These are phyloP conservation scores for Blastobasis lacticolella DNA, from an alignment of 2,888 invertebrate genomes.

Conservation along the genomic window DNA sequence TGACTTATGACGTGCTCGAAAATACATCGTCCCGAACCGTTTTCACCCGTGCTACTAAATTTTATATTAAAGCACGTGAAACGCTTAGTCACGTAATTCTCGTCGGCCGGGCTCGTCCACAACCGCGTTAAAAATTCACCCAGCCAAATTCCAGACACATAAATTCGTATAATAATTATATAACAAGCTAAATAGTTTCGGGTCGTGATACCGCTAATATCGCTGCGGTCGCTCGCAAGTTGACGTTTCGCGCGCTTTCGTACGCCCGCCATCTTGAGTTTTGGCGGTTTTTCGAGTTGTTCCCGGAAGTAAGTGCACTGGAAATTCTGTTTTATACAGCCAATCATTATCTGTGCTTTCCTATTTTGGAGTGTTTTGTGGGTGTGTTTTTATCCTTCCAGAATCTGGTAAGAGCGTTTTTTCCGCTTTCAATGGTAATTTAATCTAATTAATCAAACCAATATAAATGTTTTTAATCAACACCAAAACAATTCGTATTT, in stretches of 20 bases:
- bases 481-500: no score
- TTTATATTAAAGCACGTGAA: conserved; percentile 58
- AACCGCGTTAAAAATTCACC: conserved; percentile 47
- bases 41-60: conserved; percentile 54
- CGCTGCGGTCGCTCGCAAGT: conserved; percentile 20
- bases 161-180: conserved; percentile 28
- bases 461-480: no score
- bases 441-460: no score
- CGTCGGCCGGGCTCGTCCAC: conserved; percentile 50
- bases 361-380: conserved; percentile 24
- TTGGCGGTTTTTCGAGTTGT: conserved; percentile 32
- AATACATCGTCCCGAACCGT: conserved; percentile 49
- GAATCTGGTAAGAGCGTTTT: no score
- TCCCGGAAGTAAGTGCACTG: conserved; percentile 52
- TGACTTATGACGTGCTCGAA: conserved; percentile 48
- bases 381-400: conserved; percentile 15
- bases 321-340: conserved; percentile 27
- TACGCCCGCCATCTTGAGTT: conserved; percentile 39
- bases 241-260: conserved; percentile 47
- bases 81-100: conserved; percentile 51
- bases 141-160: conserved; percentile 33
- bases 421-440: no score
- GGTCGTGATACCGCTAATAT: conserved; percentile 17
- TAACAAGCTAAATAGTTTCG: conserved; percentile 16
- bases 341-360: conserved; percentile 22